Percentiles rank a stretch among this genome's conserved stretches.
Conservation (phyloP, 2,797 vertebrate genomes). For the Molossus molossus region DNA sequence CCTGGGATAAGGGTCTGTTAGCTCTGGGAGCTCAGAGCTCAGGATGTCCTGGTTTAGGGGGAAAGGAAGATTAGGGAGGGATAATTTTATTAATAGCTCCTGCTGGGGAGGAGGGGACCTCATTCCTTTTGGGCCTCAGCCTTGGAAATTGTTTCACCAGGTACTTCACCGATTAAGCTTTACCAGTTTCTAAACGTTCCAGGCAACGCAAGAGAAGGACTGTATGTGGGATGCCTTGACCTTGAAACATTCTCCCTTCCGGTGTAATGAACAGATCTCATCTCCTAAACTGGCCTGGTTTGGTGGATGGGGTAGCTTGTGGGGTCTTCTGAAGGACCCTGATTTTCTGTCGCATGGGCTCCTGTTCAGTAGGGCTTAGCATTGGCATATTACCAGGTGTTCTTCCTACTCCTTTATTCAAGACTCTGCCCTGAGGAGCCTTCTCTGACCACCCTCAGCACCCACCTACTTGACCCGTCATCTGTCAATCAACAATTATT, state of each 20-base stretch:
- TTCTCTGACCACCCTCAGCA: neutral
- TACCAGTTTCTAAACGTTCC: neutral
- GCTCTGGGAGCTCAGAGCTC: neutral
- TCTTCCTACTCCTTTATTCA: neutral
- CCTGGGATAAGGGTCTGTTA: neutral
- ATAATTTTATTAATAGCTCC: neutral
- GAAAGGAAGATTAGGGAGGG: neutral
- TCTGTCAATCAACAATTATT: constrained; percentile 28
- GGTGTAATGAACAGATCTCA: neutral
- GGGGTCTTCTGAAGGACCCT: neutral
- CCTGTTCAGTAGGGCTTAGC: neutral
- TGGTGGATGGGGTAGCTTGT: neutral
- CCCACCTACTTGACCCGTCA: neutral
- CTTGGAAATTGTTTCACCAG: neutral
- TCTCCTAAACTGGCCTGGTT: neutral
- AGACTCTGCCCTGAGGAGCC: neutral
- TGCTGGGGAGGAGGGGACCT: neutral
- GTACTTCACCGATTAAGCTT: neutral
- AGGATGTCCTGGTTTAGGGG: neutral
- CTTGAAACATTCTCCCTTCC: constrained; percentile 22
- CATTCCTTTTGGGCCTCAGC: neutral
- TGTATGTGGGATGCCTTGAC: neutral
- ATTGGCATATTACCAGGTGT: neutral
- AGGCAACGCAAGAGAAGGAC: neutral
- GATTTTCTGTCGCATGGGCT: neutral